Conservation (phyloP, 2,113 vertebrate genomes). For the Esox niger region DNA sequence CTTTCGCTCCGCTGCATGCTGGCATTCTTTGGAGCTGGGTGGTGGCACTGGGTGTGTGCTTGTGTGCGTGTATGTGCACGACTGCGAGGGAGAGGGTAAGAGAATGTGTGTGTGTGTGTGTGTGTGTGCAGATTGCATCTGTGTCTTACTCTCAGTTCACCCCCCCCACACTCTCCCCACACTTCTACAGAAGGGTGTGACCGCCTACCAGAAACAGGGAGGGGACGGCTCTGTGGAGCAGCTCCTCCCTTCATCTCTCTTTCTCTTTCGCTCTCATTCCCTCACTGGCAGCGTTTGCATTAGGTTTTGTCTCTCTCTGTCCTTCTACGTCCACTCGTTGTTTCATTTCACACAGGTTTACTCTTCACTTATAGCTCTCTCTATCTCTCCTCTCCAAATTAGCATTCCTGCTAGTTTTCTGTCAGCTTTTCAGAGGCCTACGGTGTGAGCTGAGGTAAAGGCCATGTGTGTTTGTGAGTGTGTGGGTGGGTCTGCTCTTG, state of each 20-base stretch:
- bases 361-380: background rate
- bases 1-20: background rate
- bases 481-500: too few species aligned
- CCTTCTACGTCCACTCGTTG: conserved; percentile 26
- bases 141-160: conserved; percentile 6
- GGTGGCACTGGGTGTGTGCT: background rate
- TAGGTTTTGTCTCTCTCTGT: conserved; percentile 36
- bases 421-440: conserved; percentile 5
- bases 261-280: conserved; percentile 63
- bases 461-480: background rate
- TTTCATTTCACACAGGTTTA: background rate
- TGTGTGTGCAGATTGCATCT: background rate
- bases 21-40: background rate
- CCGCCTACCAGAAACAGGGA: conserved; percentile 65
- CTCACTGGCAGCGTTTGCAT: conserved; percentile 59
- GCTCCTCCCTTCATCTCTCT: conserved; percentile 52
- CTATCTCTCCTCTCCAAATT: background rate
- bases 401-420: background rate
- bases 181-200: conserved; percentile 74
- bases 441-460: conserved; percentile 40
- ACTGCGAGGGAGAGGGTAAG: background rate
- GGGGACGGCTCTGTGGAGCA: conserved; percentile 61
- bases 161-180: background rate
- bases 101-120: background rate
- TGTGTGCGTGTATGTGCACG: background rate